Base-by-base conservation (phyloP, 2,888 invertebrate genomes). In the Listrodromus nycthemerus region DNA sequence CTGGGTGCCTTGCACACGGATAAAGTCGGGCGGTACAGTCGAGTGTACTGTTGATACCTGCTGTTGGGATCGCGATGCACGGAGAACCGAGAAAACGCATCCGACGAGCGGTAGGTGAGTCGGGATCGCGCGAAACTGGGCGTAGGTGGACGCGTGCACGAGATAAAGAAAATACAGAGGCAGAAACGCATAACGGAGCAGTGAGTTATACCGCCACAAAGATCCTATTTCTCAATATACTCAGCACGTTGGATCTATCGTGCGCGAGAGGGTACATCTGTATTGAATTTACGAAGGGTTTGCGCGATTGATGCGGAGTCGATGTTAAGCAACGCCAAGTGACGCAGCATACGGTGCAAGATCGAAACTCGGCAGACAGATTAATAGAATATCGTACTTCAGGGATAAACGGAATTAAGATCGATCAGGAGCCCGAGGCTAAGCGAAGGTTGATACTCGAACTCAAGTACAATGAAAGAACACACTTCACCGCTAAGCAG, bases 161-260 rank as follows among this genome's bases (percentile, higher is more conserved):
- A 84, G 84, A 84, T 84, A 81, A 81, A 81, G 78, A 45, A 81
- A 84, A 84, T 84, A 84, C 84, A 82, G 84, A 65, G 78, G 78
- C 84, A 79, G 74, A 50, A 65, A 71, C 21, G 48, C 71, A 63
- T 71, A 81, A 78, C 77, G 58, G 71, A 61, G 81, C 71, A 79
- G 81, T 84, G 79, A 84, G 79, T 84, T 84, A 84, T 84, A 78
- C 78, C 66, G 81, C 75, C 65, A 33, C 81, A 65, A 70, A 74
- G 84, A 81, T 81, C 70, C 58, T 84, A 74, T 75, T 82, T 78
- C 66, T 75, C 81, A 78, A 77, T 77, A 70, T 55, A 58, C 52
- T 55, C 37, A 13, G 41, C n/a, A n/a, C n/a, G 13, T 19, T 41
- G 61, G 27, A 19, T 37, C 24, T 30, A 48, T 48, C 30, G 27